Conservation (phyloP, 1,140 invertebrate genomes). For the Drosophila repletoides region DNA sequence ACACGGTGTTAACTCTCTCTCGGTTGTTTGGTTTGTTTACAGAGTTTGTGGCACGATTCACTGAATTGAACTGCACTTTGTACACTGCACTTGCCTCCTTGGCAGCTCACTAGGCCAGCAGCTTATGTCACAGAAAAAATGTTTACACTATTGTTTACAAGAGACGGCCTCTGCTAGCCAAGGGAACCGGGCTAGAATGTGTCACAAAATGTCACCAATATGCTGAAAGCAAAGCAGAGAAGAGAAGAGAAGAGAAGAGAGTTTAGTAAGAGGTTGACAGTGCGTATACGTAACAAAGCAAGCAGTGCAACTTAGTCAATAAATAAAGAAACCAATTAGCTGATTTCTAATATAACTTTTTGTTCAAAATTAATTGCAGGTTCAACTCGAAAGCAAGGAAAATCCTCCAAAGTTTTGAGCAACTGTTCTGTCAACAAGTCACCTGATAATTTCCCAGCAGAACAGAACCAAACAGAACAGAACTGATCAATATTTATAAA, state of each 20-base stretch:
- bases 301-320: background rate
- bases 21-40: constrained; percentile 11
- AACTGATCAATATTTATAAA: constrained; percentile 59
- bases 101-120: constrained; percentile 12
- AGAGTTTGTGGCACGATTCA: constrained; percentile 26
- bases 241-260: background rate
- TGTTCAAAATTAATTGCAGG: no score
- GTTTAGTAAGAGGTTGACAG: background rate
- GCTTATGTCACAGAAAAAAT: constrained; percentile 34
- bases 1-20: background rate
- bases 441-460: constrained; percentile 23
- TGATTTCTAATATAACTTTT: background rate
- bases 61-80: constrained; percentile 35
- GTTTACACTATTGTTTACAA: constrained; percentile 47
- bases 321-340: background rate
- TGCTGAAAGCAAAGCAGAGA: constrained; percentile 33
- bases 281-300: constrained; percentile 39
- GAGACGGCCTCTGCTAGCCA: constrained; percentile 15
- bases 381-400: no score
- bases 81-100: constrained; percentile 17
- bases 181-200: constrained; percentile 7
- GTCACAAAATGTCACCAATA: constrained; percentile 27
- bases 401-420: constrained; percentile 16
- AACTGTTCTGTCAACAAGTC: constrained; percentile 16
- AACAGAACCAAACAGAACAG: no score